Base-by-base conservation (phyloP, 2,888 invertebrate genomes). In the Epicampocera succincta region DNA sequence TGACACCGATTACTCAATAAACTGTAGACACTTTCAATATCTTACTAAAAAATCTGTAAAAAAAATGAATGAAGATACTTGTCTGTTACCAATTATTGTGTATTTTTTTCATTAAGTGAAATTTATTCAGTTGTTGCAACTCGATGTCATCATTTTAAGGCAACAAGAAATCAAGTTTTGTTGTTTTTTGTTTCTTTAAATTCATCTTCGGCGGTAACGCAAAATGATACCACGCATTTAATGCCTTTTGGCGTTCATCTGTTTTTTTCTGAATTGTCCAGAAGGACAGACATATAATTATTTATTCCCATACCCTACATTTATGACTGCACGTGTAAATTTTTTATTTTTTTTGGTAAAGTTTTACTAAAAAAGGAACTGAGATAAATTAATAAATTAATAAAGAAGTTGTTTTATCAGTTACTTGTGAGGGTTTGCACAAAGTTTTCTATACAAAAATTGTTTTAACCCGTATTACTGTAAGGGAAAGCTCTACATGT, bases 251-350 rank as follows among this genome's bases (percentile, higher is more conserved):
- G 15, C 33, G 12, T 50, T 21, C 21, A 50, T 17, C 15, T 48
- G 60, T 4, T 48, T 52, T 25, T 61, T 17, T 29, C 21, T 60
- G 12, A 25, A 60, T 13, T n/a, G 60, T 12, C 3, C 29, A 44
- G 50, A 40, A 19, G 21, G 54, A 69, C 46, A 48, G 52, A 50
- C 63, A n/a, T 8, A 65, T 61, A 52, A 40, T 69, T 61, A 79
- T 61, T 38, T 72, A 66, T 66, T 68, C 73, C 46, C 38, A 61
- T 73, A 74, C 61, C 79, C 68, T 74, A 79, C 61, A 68, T 79
- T 79, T 73, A 58, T 42, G 48, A 17, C 13, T 61, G 33, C 61
- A 76, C 68, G 61, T 69, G 68, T 38, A 69, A 15, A 19, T 61
- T 61, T 68, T 68, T 68, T 66, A 6, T 19, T 11, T 33, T 13